Percentiles rank a stretch among this genome's conserved stretches.
These are phyloP conservation scores for Heliothis subflexa DNA, from an alignment of 1,140 invertebrate genomes.

Conservation along the genomic window DNA sequence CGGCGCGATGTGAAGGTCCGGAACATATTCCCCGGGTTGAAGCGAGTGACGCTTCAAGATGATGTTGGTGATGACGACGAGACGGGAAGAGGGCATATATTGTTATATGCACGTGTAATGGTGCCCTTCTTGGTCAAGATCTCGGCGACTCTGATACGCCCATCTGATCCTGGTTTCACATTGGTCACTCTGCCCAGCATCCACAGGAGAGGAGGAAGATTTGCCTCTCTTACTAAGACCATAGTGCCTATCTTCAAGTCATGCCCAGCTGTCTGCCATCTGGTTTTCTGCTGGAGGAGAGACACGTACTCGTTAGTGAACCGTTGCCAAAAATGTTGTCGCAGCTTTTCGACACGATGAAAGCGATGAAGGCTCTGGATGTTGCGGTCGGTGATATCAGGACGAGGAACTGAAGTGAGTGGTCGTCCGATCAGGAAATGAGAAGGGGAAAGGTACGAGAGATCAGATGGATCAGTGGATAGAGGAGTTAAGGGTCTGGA, in stretches of 20 bases:
- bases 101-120: conserved; percentile 53
- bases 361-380: conserved; percentile 48
- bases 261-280: conserved; percentile 43
- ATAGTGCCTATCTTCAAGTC: conserved; percentile 41
- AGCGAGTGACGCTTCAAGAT: conserved; percentile 36
- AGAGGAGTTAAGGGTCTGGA: conserved; percentile 47
- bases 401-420: conserved; percentile 51
- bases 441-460: conserved; percentile 63
- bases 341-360: conserved; percentile 51
- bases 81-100: conserved; percentile 51
- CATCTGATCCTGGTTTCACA: conserved; percentile 59
- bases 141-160: conserved; percentile 56
- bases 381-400: conserved; percentile 44
- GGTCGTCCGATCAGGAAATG: conserved; percentile 63
- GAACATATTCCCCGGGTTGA: conserved; percentile 40
- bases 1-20: conserved; percentile 21
- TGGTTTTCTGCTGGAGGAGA: conserved; percentile 51
- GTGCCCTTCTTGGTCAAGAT: conserved; percentile 56
- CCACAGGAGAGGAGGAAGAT: conserved; percentile 56
- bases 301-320: conserved; percentile 52
- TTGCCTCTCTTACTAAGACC: conserved; percentile 49
- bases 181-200: conserved; percentile 57
- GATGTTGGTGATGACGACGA: conserved; percentile 2
- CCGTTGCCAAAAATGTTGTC: conserved; percentile 54
- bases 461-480: conserved; percentile 64